Base-by-base conservation (phyloP, 2,888 invertebrate species). In the Ophioninae sp. region DNA sequence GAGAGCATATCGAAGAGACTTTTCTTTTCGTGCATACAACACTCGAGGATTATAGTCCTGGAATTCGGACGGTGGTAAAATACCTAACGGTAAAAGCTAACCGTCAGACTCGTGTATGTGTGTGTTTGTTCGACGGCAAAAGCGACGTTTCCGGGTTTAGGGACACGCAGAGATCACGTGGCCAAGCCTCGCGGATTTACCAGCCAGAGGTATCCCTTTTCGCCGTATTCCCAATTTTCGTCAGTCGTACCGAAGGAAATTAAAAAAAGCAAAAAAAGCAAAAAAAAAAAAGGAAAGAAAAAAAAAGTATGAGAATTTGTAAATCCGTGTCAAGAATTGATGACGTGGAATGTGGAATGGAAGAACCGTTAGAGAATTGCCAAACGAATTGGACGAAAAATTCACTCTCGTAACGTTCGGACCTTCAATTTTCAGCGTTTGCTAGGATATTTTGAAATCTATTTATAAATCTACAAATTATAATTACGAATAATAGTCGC, bases 41-140 rank as follows among this genome's bases (percentile, higher is more conserved):
- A 30, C 73, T n/a, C 56, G 23, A 13, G 73, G 87, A 87, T 86
- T 85, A 87, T 85, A 84, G 83, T 79, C 81, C 68, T 81, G 82
- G 87, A 84, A 85, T 87, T 87, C 74, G 81, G 84, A 85, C 83
- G 84, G 81, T 83, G 81, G 85, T 85, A 83, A 30, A 30, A 30
- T 86, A 86, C 86, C 87, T 86, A 87, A 86, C 87, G 87, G 87
- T 86, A 86, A 61, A 13, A 79, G 73, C 73, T 68, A 76, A 68
- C 64, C 62, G 67, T 20, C 78, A 72, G 69, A 74, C 70, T 76
- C 74, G 67, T 69, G 75, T 79, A 3, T 30, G 30, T 30, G 30
- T 30, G 30, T 30, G 30, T 30, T 30, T 30, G 50, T 50, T 79
- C 85, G 81, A 86, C 81, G 85, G 85, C 79, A 81, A 81, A 85